Evolutionary conservation across 2,797 vertebrate species (phyloP).

Genomic region (Acanthopagrus latus): DNA sequence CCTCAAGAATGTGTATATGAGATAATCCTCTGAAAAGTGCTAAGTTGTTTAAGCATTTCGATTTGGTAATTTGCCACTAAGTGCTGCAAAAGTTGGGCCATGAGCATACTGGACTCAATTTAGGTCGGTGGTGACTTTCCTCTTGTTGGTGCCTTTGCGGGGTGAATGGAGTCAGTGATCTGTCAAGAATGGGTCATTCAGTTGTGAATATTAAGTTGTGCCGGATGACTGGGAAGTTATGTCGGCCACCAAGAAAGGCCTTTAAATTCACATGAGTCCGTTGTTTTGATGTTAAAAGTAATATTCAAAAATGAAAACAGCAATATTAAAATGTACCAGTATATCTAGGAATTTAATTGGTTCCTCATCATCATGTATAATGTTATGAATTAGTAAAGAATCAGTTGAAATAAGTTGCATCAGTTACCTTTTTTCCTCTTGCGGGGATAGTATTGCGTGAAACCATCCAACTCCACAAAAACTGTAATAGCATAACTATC

Average conservation of each 20-base stretch:
- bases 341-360: not conserved
- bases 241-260: slow-evolving; percentile 27
- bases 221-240: slow-evolving; percentile 61
- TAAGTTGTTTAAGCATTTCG: slow-evolving; percentile 68
- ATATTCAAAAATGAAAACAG: slow-evolving; percentile 9
- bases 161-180: slow-evolving; percentile 83
- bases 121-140: slow-evolving; percentile 66
- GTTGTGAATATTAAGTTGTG: slow-evolving; percentile 80
- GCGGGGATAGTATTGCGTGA: not conserved
- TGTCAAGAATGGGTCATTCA: slow-evolving; percentile 82
- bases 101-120: slow-evolving; percentile 59
- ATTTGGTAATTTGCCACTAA: slow-evolving; percentile 61
- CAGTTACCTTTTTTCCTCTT: not conserved
- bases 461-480: not conserved
- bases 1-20: slow-evolving; percentile 77
- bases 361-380: not conserved
- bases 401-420: not conserved
- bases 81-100: slow-evolving; percentile 36
- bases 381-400: not conserved
- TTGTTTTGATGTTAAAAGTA: slow-evolving; percentile 3
- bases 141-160: slow-evolving; percentile 65
- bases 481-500: not conserved
- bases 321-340: not conserved
- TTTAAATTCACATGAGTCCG: slow-evolving; percentile 14
- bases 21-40: slow-evolving; percentile 71